Percentiles rank a stretch among this genome's conserved stretches.
These are phyloP conservation scores for Shargacucullia verbasci DNA, from an alignment of 2,888 invertebrate species.

Conservation along the genomic window DNA sequence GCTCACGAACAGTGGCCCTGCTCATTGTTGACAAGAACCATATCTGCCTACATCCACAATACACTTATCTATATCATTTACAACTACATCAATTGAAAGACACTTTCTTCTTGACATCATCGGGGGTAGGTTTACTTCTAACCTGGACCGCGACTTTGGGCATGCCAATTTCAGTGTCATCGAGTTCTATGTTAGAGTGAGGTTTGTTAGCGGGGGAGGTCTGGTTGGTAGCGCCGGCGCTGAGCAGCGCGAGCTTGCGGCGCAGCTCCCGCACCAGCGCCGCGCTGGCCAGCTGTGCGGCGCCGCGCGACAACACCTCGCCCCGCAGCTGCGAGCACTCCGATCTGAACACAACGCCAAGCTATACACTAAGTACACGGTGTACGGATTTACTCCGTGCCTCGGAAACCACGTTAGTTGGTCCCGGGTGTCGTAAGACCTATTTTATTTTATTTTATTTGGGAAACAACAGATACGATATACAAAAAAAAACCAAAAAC, in stretches of 20 bases:
- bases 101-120: constrained; percentile 83
- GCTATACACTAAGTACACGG: no score
- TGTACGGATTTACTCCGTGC: no score
- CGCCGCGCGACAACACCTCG: constrained; percentile 78
- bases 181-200: constrained; percentile 31
- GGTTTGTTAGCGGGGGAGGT: constrained; percentile 38
- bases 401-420: no score
- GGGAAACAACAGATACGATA: no score
- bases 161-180: constrained; percentile 59
- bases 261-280: constrained; percentile 78
- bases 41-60: neutral
- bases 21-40: neutral
- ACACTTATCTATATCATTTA: no score
- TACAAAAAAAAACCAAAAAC: no score
- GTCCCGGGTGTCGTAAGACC: no score
- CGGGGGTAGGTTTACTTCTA: constrained; percentile 57
- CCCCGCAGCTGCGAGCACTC: constrained; percentile 78
- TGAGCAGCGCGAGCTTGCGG: constrained; percentile 70
- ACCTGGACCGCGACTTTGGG: constrained; percentile 52
- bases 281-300: constrained; percentile 76
- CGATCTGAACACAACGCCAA: constrained; percentile 64
- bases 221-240: constrained; percentile 47
- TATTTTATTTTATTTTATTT: no score
- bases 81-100: constrained; percentile 72
- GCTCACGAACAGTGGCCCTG: no score